Evolutionary conservation across 1,140 invertebrate genomes (phyloP).

Genomic region (Melipona quadrifasciata): DNA sequence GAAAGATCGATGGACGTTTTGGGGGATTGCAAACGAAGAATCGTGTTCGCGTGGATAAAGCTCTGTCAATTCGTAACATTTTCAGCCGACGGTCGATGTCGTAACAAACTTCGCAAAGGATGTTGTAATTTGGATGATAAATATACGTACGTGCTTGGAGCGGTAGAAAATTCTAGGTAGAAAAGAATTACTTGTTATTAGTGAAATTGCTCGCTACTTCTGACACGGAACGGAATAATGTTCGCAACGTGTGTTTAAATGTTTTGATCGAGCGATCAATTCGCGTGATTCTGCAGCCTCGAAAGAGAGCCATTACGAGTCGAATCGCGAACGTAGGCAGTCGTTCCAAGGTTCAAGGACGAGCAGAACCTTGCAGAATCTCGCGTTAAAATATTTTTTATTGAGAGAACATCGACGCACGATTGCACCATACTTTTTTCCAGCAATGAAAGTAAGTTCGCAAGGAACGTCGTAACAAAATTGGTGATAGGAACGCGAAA

Average conservation of each 20-base stretch:
- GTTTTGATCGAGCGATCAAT: not conserved
- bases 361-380: not conserved
- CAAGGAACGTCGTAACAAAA: not conserved
- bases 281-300: not conserved
- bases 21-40: not conserved
- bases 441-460: not conserved
- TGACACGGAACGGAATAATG: not conserved
- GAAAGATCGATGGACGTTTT: not conserved
- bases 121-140: not conserved
- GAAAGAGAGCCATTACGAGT: not conserved
- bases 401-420: not conserved
- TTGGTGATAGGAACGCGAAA: conserved; percentile 27
- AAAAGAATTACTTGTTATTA: not conserved
- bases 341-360: not conserved
- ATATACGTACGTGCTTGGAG: not conserved
- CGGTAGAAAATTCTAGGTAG: not conserved
- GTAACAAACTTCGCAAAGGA: not conserved
- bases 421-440: not conserved
- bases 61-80: not conserved
- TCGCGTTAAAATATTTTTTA: not conserved
- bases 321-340: not conserved
- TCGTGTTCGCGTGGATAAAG: not conserved
- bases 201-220: not conserved
- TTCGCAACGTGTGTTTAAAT: not conserved
- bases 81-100: not conserved